A percentile compares a stretch with the other conserved stretches of the same genome.
These are phyloP conservation scores for Ictalurus furcatus DNA, from an alignment of 2,113 vertebrate genomes.

Conservation along the genomic window DNA sequence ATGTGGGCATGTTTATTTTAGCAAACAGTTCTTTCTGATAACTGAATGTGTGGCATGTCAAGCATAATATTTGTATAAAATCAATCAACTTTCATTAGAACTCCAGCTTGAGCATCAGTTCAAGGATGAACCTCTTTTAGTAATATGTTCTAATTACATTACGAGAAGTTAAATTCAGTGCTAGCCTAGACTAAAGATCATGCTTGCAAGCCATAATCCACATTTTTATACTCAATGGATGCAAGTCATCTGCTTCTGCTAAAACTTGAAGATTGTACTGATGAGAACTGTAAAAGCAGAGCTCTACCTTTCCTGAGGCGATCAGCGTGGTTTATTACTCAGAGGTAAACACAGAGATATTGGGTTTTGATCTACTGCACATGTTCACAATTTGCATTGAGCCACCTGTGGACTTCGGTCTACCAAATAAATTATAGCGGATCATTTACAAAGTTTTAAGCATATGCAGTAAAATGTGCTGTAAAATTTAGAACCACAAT, in stretches of 20 bases:
- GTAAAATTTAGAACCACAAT: not conserved
- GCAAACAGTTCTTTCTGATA: not conserved
- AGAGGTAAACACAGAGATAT: not conserved
- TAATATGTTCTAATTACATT: not conserved
- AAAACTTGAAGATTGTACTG: not conserved
- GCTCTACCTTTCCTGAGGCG: not conserved
- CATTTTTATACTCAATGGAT: not conserved
- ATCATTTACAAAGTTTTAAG: not conserved
- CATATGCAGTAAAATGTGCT: too few species aligned
- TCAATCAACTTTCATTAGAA: not conserved
- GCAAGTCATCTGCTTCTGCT: not conserved
- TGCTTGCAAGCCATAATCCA: not conserved
- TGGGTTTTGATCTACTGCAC: slow-evolving; percentile 2
- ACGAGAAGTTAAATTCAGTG: not conserved
- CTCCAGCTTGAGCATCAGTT: not conserved
- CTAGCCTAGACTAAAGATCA: not conserved
- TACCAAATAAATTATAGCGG: not conserved
- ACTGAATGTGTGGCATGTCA: not conserved
- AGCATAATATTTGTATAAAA: not conserved
- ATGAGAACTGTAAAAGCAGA: not conserved
- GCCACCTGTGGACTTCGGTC: not conserved
- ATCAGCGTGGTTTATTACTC: not conserved
- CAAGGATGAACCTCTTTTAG: not conserved
- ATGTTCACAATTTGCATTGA: not conserved
- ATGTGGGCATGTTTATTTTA: not conserved